Evolutionary conservation across 2,797 vertebrate species (phyloP), one percentile per base, ranked within the genome.

Genomic region (Sphaeramia orbicularis): DNA sequence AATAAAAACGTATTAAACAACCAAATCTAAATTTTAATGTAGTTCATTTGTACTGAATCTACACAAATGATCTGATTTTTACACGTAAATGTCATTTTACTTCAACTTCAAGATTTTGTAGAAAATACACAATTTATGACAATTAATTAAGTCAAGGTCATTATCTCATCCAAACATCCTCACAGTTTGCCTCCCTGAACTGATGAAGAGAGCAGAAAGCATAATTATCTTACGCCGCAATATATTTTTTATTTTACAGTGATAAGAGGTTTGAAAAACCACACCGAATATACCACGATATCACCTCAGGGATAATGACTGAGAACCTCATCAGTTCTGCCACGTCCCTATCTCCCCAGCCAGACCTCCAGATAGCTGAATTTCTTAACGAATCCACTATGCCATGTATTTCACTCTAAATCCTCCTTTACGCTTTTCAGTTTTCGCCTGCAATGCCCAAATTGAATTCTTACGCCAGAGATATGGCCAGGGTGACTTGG

Each of bases 401-500:
- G 75, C 74, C 76, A 60, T 53, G 80, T 70, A 76, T 86, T 90
- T 86, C 75, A 61, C 77, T 81, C 82, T 78, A 89, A 90, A 91
- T 87, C 84, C 81, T 63, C 80, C 74, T 84, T 87, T 87, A 85
- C 69, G 68, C 24, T 76, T 86, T 90, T 87, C 88, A 76, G 76
- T 80, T 90, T 83, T 55, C 60, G 66, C 69, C 71, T 59, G 67
- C 66, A 49, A 59, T 49, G 78, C 65, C 68, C 68, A 87, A 91
- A 91, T 90, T 89, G 78, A 91, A 90, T 89, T 89, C 65, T 76
- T 54, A 78, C 38, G 19, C 62, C 42, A 53, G 78, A 81, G 84
- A 91, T 89, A 85, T 64, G 69, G 60, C 56, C 84, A 78, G 71
- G 86, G 81, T 88, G 83, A 92, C 89, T 87, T 91, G 87, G n/a